Evolutionary conservation across 1,140 invertebrate species (phyloP), one percentile per base, ranked within the genome.

Genomic region (Penaeus indicus): DNA sequence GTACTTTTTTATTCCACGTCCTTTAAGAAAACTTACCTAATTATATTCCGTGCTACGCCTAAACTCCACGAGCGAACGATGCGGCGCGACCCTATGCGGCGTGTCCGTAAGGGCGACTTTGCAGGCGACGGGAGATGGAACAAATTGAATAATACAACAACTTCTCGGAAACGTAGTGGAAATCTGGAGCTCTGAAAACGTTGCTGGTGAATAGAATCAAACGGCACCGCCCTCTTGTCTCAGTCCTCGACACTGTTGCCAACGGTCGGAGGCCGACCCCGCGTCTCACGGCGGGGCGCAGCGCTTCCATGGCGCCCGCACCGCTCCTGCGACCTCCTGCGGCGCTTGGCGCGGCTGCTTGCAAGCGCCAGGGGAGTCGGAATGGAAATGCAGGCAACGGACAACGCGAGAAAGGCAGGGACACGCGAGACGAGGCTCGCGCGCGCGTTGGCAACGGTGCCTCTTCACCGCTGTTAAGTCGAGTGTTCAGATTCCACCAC

Each of bases 101-200:
- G 38, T 18, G 25, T 63, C 72, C 85, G 60, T 87, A 87, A 54
- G 79, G 85, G 85, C 85, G 85, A 87, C 62, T 81, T 81, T 82
- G 63, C 13, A 42, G 22, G 78, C 32, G 72, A 32, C 79, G 42
- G 85, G 22, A 87, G 79, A 18, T 87, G 85, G 85, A 87, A 87
- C 85, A 87, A 87, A 87, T 82, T 87, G 85, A 87, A 87, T 87
- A 87, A 87, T 87, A 72, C 85, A 87, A 87, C 78, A 87, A 87
- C 62, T 77, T 78, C 79, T 87, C 85, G 85, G 85, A 82, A 87
- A 87, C 85, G 85, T 81, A 87, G 85, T 63, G 78, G 85, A 87
- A 81, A 87, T 87, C 85, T 87, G 85, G 78, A 87, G 85, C 77
- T 87, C 85, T 87, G 75, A 69, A 87, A 87, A 81, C 77, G 85